Evolutionary conservation across 2,797 vertebrate species (phyloP), one percentile per base, ranked within the genome.

Genomic region (Trachurus trachurus): DNA sequence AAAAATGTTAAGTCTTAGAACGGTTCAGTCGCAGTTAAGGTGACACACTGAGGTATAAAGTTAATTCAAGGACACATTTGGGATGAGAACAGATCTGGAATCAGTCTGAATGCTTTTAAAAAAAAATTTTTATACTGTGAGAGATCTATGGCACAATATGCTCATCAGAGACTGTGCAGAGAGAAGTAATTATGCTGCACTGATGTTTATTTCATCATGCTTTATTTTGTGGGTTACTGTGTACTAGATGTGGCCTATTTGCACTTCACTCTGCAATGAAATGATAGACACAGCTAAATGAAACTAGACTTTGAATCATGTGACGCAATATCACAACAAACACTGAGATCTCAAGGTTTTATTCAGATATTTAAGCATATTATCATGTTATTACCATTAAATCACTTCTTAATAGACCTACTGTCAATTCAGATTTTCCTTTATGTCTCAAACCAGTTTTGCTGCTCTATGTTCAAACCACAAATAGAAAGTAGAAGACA

Each of bases 321-420:
- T 3, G 22, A 17, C 13, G 58, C 2, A 37, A 42, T 3, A n/a
- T 39, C 19, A 40, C 39, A 39, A 63, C 42, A 77, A 42, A 70
- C 13, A 61, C 19, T 12, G 29, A 0, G 2, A 68, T 39, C 53
- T 75, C 13, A 59, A 71, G 17, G 62, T 71, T 82, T 84, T 67
- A 84, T 80, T 85, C 8, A 76, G 67, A 64, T 63, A 77, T 42
- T 64, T 31, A 26, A 60, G 5, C 29, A 40, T 47, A 62, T 22
- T 11, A 49, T 60, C 17, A 66, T 47, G 13, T 50, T n/a, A 47
- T 53, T 10, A 71, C 8, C 10, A 64, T 42, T 1, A 76, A 66
- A 59, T 45, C 37, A 45, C 0, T 73, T 70, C 4, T 9, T 71
- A 60, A 26, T 60, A 10, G 11, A 80, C 56, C 60, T 78, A 78